Percentiles rank a stretch among this genome's conserved stretches.
Conservation (phyloP, 2,888 invertebrate genomes). For the Germaria angustata region DNA sequence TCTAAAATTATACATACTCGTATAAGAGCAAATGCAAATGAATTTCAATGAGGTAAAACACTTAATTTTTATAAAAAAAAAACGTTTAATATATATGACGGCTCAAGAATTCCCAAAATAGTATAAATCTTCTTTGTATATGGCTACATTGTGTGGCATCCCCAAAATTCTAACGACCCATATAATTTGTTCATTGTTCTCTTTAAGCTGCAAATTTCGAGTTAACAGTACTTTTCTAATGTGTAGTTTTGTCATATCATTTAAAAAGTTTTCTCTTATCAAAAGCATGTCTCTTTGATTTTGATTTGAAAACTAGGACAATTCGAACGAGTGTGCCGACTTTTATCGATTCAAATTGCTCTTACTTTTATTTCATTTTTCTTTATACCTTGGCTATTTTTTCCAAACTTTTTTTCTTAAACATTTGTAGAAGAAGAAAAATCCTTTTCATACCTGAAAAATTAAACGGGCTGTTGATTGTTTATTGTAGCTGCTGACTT, state of each 20-base stretch:
- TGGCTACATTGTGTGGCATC: slow-evolving; percentile 6
- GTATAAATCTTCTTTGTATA: too few species aligned
- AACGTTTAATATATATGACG: too few species aligned
- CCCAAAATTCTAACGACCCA: neutral
- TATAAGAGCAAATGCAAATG: too few species aligned
- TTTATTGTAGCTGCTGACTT: slow-evolving; percentile 16
- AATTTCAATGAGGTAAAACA: too few species aligned
- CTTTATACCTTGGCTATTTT: neutral
- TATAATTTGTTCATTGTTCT: slow-evolving; percentile 6
- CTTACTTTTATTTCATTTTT: slow-evolving; percentile 19
- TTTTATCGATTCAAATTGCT: slow-evolving; percentile 54
- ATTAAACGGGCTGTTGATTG: slow-evolving; percentile 58
- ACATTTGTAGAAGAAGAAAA: slow-evolving; percentile 29
- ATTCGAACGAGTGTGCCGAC: slow-evolving; percentile 55
- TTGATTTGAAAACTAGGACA: slow-evolving; percentile 56
- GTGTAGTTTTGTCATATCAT: slow-evolving; percentile 14
- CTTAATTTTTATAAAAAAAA: too few species aligned
- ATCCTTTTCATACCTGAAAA: slow-evolving; percentile 30
- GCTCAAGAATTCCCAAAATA: too few species aligned
- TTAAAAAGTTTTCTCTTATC: neutral
- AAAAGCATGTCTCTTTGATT: slow-evolving; percentile 1
- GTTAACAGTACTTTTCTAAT: slow-evolving; percentile 32
- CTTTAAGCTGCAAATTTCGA: slow-evolving; percentile 35
- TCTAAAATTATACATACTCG: too few species aligned
- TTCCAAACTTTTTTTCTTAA: slow-evolving; percentile 2